A percentile compares a stretch with the other conserved stretches of the same genome.
phyloP scores from a whole-genome alignment of 2,113 vertebrate species.

The Seriola quinqueradiata region DNA sequence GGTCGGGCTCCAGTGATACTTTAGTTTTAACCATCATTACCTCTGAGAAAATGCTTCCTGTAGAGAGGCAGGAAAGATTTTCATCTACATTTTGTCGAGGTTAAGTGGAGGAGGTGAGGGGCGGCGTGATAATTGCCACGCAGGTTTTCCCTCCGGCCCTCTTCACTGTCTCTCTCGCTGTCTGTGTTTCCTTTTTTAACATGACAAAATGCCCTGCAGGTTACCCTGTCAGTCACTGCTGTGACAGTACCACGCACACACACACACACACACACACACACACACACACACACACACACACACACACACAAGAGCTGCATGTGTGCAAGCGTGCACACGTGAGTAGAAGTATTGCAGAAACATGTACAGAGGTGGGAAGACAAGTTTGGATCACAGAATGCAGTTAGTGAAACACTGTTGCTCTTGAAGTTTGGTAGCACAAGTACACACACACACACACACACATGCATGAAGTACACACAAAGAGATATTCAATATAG shows the following conservation, averaged over 20 bases:
- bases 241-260: constrained; percentile 13
- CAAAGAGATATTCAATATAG: background rate
- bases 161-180: constrained; percentile 50
- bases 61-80: constrained; percentile 43
- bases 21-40: constrained; percentile 33
- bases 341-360: background rate
- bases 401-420: background rate
- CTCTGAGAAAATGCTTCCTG: constrained; percentile 40
- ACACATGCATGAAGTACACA: background rate
- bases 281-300: background rate
- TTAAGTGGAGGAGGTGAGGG: constrained; percentile 76
- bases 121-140: constrained; percentile 55
- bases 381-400: background rate
- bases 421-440: background rate
- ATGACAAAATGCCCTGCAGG: constrained; percentile 48
- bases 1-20: constrained; percentile 11
- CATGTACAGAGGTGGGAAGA: background rate
- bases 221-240: constrained; percentile 45
- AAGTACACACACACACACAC: background rate
- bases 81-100: constrained; percentile 46
- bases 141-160: constrained; percentile 64
- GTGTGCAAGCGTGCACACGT: background rate
- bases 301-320: background rate
- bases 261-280: constrained; percentile 1
- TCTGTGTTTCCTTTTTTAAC: constrained; percentile 54